phyloP scores from a whole-genome alignment of 1,140 invertebrate genomes.

The Steinernema feltiae region DNA sequence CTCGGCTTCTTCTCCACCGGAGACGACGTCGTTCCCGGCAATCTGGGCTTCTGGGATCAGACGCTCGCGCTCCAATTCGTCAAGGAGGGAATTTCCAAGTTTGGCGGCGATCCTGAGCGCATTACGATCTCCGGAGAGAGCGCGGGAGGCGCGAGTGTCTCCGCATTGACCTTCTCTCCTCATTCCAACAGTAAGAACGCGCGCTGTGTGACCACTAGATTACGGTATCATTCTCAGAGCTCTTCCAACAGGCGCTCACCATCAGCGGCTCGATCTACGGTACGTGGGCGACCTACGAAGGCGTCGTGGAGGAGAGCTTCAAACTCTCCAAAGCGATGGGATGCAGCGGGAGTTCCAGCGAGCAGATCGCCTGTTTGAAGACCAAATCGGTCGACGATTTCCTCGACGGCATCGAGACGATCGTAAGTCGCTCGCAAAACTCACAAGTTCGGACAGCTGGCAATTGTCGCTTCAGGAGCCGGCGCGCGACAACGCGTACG shows the following conservation, averaged over 20 bases:
- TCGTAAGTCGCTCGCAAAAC: too few relatives aligned
- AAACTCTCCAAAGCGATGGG: conserved; percentile 12
- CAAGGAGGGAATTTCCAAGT: conserved; percentile 47
- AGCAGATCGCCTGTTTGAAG: conserved; percentile 25
- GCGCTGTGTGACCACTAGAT: neutral
- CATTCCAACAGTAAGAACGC: conserved; percentile 68
- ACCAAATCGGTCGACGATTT: conserved; percentile 6
- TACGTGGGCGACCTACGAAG: conserved; percentile 4
- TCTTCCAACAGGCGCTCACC: conserved; percentile 30
- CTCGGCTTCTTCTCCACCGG: conserved; percentile 58
- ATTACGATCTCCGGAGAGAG: conserved; percentile 61
- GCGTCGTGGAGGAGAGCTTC: neutral
- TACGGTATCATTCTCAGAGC: conserved; percentile 13
- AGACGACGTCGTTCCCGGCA: conserved; percentile 57
- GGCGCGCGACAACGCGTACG: too few relatives aligned
- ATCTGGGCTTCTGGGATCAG: conserved; percentile 72
- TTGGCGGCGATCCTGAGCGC: conserved; percentile 60
- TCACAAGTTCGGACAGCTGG: too few relatives aligned
- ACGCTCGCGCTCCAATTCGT: conserved; percentile 68
- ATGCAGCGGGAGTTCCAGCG: conserved; percentile 16
- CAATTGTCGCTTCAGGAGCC: too few relatives aligned
- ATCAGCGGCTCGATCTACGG: conserved; percentile 21
- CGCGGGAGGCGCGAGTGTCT: conserved; percentile 75
- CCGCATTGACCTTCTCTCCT: conserved; percentile 73
- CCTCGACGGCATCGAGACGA: conserved; percentile 8